Conservation (phyloP, 2,888 invertebrate genomes). For the Argyra leucocephala region DNA sequence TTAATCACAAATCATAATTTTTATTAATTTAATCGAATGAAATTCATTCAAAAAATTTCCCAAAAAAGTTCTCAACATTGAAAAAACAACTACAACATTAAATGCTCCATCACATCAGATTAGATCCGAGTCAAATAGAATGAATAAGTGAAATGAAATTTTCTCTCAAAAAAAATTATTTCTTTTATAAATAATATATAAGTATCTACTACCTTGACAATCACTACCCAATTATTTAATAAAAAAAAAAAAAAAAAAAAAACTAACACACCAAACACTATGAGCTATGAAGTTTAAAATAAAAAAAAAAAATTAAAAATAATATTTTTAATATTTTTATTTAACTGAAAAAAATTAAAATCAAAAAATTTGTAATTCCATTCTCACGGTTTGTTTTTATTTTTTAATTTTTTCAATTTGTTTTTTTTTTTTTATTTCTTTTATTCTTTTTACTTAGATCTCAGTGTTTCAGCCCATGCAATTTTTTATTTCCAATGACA, state of each 20-base stretch:
- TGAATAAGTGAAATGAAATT: slow-evolving; percentile 2
- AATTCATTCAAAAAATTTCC: too few relatives aligned
- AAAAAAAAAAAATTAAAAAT: too few relatives aligned
- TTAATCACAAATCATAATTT: too few relatives aligned
- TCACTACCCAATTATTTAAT: neutral
- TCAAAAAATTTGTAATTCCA: neutral
- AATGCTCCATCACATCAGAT: too few relatives aligned
- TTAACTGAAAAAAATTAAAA: neutral
- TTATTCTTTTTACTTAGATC: neutral
- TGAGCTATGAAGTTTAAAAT: too few relatives aligned
- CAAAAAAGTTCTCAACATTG: neutral
- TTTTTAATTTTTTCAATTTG: too few relatives aligned
- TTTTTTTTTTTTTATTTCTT: neutral
- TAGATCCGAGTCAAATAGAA: too few relatives aligned
- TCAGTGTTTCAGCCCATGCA: neutral
- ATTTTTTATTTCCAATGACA: neutral
- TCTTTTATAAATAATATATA: neutral
- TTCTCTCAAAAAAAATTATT: neutral
- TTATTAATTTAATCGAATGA: too few relatives aligned
- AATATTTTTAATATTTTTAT: too few relatives aligned
- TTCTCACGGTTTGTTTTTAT: slow-evolving; percentile 1
- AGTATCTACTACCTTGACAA: neutral
- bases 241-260: too few relatives aligned
- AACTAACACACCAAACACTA: too few relatives aligned
- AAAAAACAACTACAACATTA: too few relatives aligned